A percentile compares a stretch with the other conserved stretches of the same genome.
Evolutionary conservation across 2,113 vertebrate genomes (phyloP).

Genomic region (Thymallus thymallus): DNA sequence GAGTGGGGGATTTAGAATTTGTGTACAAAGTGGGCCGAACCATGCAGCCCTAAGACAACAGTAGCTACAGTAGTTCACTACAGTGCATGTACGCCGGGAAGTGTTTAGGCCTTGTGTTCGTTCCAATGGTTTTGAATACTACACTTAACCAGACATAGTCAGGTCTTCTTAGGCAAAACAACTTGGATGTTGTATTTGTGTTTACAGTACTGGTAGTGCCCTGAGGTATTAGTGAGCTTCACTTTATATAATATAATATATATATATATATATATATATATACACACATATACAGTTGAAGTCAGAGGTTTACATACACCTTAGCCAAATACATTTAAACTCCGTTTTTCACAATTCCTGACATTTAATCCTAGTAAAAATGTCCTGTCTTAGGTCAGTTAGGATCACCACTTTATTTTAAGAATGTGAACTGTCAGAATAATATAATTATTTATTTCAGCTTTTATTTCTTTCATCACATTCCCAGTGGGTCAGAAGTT

Average conservation of each 20-base stretch:
- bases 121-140: not conserved
- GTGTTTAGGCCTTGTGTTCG: slow-evolving; percentile 38
- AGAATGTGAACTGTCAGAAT: too few relatives aligned
- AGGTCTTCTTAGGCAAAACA: slow-evolving; percentile 30
- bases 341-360: too few relatives aligned
- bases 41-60: slow-evolving; percentile 16
- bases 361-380: too few relatives aligned
- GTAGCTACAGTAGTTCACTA: slow-evolving; percentile 17
- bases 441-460: too few relatives aligned
- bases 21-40: slow-evolving; percentile 36
- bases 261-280: too few relatives aligned
- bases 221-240: slow-evolving; percentile 30
- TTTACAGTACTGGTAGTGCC: slow-evolving; percentile 39
- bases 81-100: slow-evolving; percentile 44
- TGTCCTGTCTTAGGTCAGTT: too few relatives aligned
- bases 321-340: too few relatives aligned
- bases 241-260: slow-evolving; percentile 19
- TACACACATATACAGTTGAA: too few relatives aligned
- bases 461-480: too few relatives aligned
- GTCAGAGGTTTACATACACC: too few relatives aligned
- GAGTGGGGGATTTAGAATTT: slow-evolving; percentile 21
- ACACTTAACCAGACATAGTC: slow-evolving; percentile 27
- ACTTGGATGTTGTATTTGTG: not conserved
- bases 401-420: too few relatives aligned
- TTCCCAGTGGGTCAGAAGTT: too few relatives aligned